Evolutionary conservation across 2,888 invertebrate species (phyloP).

Genomic region (Ophion ellenae): DNA sequence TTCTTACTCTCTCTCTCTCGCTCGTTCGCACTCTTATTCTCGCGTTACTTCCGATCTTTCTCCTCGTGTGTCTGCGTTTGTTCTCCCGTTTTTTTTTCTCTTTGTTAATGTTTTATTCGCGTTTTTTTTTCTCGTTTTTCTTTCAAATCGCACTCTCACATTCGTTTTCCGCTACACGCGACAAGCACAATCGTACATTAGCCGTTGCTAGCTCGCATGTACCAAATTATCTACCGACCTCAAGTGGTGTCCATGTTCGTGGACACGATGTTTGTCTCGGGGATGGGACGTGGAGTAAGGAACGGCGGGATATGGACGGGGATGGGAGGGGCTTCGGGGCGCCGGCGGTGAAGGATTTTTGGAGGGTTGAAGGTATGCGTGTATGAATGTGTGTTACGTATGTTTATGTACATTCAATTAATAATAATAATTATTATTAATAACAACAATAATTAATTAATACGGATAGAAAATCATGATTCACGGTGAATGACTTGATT

Average conservation of each 20-base stretch:
- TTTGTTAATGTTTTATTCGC: constrained; percentile 47
- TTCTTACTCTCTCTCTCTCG: constrained; percentile 81
- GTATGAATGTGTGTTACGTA: constrained; percentile 79
- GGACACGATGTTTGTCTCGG: constrained; percentile 63
- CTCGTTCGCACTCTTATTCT: constrained; percentile 72
- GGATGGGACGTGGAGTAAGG: constrained; percentile 1
- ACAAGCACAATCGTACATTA: constrained; percentile 63
- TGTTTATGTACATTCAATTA: constrained; percentile 83
- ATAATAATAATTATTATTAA: constrained; percentile 83
- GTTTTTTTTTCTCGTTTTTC: constrained; percentile 27
- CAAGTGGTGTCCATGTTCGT: constrained; percentile 58
- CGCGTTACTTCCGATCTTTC: constrained; percentile 74
- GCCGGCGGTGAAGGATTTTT: background rate
- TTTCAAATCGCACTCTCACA: constrained; percentile 67
- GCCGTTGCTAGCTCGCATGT: constrained; percentile 62
- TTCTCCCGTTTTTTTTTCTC: constrained; percentile 56
- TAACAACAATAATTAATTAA: constrained; percentile 83
- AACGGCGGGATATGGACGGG: constrained; percentile 11
- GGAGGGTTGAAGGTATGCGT: constrained; percentile 63
- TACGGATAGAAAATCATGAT: constrained; percentile 83
- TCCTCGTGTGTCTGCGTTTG: constrained; percentile 71
- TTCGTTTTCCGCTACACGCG: constrained; percentile 68
- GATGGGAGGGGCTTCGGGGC: constrained; percentile 11
- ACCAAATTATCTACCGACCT: constrained; percentile 66
- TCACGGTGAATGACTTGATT: constrained; percentile 81